Base-by-base conservation (phyloP, 2,888 invertebrate genomes). In the Nudaria mundana region DNA sequence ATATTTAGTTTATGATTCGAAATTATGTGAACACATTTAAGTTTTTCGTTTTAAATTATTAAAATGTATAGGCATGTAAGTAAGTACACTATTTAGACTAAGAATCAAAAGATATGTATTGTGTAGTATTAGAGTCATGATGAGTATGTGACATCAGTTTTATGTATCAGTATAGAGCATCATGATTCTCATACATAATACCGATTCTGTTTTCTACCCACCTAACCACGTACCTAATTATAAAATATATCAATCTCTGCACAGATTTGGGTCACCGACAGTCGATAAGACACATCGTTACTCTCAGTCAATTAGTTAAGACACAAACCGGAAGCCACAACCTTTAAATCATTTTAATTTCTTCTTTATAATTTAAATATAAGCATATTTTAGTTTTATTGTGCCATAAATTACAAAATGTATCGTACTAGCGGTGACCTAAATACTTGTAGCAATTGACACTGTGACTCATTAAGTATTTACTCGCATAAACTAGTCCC, bases 401-500 rank as follows among this genome's bases (percentile, higher is more conserved):
- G 26, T 10, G 20, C 25, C 29, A 40, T 48, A 48, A 48, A 48
- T 40, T 20, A 38, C 37, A 23, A 34, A 7, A 38, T 38, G 30
- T 30, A 30, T 25, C 37, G 22, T 36, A 36, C 31, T 37, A 8
- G 28, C 7, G 2, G 20, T 69, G 81, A 66, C 78, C 82, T 60
- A 71, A 73, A 81, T 81, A 71, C 62, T 67, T 71, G 54, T 13
- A 56, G 61, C 76, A 79, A 75, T 81, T 81, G 81, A 74, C 72
- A 76, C 71, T 64, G n/a, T 63, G 69, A 56, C 61, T 47, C 67
- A 56, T 73, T 64, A 72, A 76, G n/a, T n/a, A 68, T 63, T 55
- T 63, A 68, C 71, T 69, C 64, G 51, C 54, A 60, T 52, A 52
- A 56, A 38, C 50, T 52, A 53, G 41, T 37, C 40, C 53, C 63